These are phyloP conservation scores for Proctacanthus coquilletti DNA, from an alignment of 1,140 invertebrate genomes.

Conservation along the genomic window DNA sequence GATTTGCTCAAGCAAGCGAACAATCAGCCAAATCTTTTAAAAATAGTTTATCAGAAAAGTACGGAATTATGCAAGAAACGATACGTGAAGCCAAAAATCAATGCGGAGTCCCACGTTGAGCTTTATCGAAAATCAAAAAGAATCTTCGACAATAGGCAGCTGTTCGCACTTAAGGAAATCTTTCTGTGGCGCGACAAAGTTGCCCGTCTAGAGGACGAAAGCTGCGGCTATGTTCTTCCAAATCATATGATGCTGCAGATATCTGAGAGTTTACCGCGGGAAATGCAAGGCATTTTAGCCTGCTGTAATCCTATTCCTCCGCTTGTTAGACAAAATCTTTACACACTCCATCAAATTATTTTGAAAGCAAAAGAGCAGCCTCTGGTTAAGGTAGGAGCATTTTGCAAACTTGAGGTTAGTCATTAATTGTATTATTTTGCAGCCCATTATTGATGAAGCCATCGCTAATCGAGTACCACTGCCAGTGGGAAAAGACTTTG, in stretches of 20 bases:
- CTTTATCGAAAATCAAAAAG: slow-evolving; percentile 65
- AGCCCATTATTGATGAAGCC: slow-evolving; percentile 35
- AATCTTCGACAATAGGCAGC: slow-evolving; percentile 71
- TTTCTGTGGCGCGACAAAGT: slow-evolving; percentile 78
- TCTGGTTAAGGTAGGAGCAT: slow-evolving; percentile 40
- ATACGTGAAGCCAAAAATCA: slow-evolving; percentile 66
- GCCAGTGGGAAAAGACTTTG: slow-evolving; percentile 33
- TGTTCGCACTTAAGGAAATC: slow-evolving; percentile 66
- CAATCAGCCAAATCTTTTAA: slow-evolving; percentile 50
- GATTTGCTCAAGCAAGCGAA: slow-evolving; percentile 58
- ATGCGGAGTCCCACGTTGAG: slow-evolving; percentile 54
- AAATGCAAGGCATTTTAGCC: slow-evolving; percentile 84
- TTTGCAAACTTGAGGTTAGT: slow-evolving; percentile 1
- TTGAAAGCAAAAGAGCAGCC: slow-evolving; percentile 57
- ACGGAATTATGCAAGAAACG: slow-evolving; percentile 53
- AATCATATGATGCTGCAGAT: slow-evolving; percentile 92
- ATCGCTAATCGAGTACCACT: slow-evolving; percentile 31
- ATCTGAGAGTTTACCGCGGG: slow-evolving; percentile 75
- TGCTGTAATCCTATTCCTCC: slow-evolving; percentile 90
- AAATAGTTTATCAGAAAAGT: slow-evolving; percentile 53
- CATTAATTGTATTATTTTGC: slow-evolving; percentile 10
- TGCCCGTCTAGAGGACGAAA: slow-evolving; percentile 84
- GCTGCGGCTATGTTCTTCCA: slow-evolving; percentile 76
- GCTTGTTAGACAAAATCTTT: slow-evolving; percentile 60
- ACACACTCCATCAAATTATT: slow-evolving; percentile 61